Percentiles rank a stretch among this genome's conserved stretches.
Evolutionary conservation across 2,797 vertebrate genomes (phyloP).

Genomic region (Microctenopoma stevenorrisi): DNA sequence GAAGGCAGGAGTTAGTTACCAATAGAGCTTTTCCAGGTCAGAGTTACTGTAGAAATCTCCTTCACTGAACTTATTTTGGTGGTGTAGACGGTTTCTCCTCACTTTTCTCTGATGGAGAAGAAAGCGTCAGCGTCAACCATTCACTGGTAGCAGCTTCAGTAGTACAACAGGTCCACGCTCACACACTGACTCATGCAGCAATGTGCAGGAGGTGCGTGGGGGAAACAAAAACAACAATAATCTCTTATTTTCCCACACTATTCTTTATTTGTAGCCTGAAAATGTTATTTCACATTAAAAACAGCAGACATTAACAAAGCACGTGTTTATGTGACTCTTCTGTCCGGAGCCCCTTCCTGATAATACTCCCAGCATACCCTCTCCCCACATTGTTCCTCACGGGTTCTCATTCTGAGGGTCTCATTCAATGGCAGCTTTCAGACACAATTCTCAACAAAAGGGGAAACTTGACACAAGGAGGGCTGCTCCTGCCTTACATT

Average conservation of each 20-base stretch:
- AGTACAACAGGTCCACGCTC: not conserved
- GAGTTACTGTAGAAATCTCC: too few species aligned
- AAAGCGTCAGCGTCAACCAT: not conserved
- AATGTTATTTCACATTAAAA: slow-evolving; percentile 32
- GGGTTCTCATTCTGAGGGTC: slow-evolving; percentile 35
- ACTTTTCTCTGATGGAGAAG: not conserved
- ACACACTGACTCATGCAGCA: slow-evolving; percentile 21
- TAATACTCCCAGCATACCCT: too few species aligned
- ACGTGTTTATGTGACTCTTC: not conserved
- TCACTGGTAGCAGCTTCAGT: not conserved
- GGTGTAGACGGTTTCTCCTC: not conserved
- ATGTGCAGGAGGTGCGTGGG: slow-evolving; percentile 27
- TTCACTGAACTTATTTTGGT: too few species aligned
- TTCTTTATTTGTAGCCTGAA: slow-evolving; percentile 26
- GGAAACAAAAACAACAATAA: slow-evolving; percentile 22
- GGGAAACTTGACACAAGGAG: slow-evolving; percentile 66
- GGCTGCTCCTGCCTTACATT: slow-evolving; percentile 41
- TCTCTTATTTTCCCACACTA: slow-evolving; percentile 24
- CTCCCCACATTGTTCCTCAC: too few species aligned
- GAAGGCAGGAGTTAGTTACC: too few species aligned
- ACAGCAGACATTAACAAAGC: slow-evolving; percentile 17
- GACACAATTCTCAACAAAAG: slow-evolving; percentile 71
- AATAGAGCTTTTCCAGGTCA: too few species aligned
- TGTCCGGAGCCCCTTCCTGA: too few species aligned
- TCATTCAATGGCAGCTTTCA: slow-evolving; percentile 71